Percentiles rank a stretch among this genome's conserved stretches.
Conservation (phyloP, 2,888 invertebrate species). For the Branchellion lobata region DNA sequence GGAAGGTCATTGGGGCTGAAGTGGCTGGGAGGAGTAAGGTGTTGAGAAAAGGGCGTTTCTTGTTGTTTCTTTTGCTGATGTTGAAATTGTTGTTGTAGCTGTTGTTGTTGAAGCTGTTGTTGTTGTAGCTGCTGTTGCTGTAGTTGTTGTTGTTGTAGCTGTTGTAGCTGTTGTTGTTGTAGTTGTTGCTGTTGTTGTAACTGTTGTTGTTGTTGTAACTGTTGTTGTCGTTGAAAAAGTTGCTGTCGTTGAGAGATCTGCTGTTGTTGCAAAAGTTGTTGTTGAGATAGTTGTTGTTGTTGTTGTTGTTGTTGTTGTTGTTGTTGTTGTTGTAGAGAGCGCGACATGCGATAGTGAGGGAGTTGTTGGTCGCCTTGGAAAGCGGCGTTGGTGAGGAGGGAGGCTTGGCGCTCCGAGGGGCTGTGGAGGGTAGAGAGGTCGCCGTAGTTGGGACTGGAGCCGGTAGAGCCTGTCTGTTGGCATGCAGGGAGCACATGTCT, state of each 20-base stretch:
- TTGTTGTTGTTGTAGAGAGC: background rate
- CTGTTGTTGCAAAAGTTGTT: background rate
- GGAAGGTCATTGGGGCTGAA: constrained; percentile 20
- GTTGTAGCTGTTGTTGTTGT: too few relatives aligned
- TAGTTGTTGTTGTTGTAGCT: too few relatives aligned
- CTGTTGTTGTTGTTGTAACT: too few relatives aligned
- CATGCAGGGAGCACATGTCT: background rate
- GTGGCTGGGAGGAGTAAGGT: background rate
- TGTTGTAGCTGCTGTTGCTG: too few relatives aligned
- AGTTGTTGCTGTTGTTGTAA: too few relatives aligned
- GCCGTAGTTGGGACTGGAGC: constrained; percentile 31
- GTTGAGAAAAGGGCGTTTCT: constrained; percentile 48
- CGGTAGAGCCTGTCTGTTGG: constrained; percentile 22
- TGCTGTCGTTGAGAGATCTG: background rate
- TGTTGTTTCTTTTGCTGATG: too few relatives aligned
- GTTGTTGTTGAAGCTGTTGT: too few relatives aligned
- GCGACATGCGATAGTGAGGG: too few relatives aligned
- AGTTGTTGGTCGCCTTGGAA: background rate
- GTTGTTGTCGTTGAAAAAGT: too few relatives aligned
- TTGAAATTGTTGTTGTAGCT: too few relatives aligned
- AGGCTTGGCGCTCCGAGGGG: constrained; percentile 1
- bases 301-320: constrained; percentile 7
- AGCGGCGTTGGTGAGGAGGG: background rate
- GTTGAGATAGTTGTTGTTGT: constrained; percentile 1
- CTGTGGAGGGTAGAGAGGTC: constrained; percentile 20